Evolutionary conservation across 2,888 invertebrate genomes (phyloP).

Genomic region (Labia minor): DNA sequence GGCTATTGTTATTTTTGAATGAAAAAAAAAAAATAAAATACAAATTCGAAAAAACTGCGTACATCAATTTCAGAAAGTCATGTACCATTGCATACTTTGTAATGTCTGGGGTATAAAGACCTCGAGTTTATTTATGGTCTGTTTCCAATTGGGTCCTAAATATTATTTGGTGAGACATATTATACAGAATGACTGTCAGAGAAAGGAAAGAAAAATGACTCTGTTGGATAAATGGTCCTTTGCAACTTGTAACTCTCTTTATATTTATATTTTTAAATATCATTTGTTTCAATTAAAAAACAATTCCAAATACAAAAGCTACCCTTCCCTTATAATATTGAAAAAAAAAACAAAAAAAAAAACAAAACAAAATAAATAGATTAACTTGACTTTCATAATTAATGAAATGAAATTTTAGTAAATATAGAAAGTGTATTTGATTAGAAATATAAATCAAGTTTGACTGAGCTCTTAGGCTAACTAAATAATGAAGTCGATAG

Average conservation of each 20-base stretch:
- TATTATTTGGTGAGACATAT: background rate
- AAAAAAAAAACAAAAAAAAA: too few species aligned
- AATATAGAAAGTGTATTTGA: too few species aligned
- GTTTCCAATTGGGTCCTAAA: background rate
- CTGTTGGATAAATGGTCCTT: background rate
- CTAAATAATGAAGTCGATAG: constrained; percentile 13
- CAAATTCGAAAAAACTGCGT: background rate
- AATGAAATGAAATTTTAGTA: too few species aligned
- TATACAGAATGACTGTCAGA: background rate
- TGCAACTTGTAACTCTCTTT: background rate
- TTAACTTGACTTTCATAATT: too few species aligned
- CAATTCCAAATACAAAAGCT: too few species aligned
- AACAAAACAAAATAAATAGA: too few species aligned
- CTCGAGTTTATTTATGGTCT: background rate
- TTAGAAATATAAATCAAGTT: too few species aligned
- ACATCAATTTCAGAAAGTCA: background rate
- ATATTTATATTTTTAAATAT: background rate
- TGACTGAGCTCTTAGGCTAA: background rate
- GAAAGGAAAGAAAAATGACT: background rate
- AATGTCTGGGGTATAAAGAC: background rate
- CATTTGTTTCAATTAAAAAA: too few species aligned
- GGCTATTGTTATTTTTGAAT: background rate
- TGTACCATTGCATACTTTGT: background rate
- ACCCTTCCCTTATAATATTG: too few species aligned
- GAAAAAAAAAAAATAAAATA: background rate